Conservation (phyloP, 2,797 vertebrate species). For the Trematomus bernacchii region DNA sequence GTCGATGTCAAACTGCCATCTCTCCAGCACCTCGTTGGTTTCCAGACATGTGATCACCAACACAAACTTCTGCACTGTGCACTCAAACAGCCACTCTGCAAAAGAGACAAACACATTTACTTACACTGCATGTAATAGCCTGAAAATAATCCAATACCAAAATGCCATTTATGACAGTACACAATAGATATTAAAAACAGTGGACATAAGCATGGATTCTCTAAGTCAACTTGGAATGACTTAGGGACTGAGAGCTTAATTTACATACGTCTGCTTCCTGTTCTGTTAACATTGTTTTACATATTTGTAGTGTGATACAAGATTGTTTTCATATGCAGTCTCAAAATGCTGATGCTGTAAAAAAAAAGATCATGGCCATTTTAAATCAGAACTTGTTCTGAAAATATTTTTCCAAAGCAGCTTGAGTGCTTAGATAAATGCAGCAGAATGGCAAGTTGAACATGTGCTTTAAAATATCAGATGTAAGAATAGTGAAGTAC, state of each 20-base stretch:
- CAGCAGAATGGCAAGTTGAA: no score
- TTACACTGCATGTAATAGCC: background rate
- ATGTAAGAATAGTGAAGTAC: no score
- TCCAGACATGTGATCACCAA: constrained; percentile 94
- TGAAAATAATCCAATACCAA: background rate
- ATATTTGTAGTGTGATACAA: background rate
- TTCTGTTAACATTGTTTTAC: background rate
- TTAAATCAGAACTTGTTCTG: no score
- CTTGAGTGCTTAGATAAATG: no score
- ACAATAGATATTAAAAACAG: background rate
- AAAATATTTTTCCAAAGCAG: no score
- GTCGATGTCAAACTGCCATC: constrained; percentile 98
- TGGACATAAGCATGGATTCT: background rate
- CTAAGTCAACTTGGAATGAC: background rate
- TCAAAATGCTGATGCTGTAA: background rate
- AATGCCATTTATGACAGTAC: background rate
- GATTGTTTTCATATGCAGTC: no score
- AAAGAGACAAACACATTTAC: constrained; percentile 4
- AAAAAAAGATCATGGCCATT: no score
- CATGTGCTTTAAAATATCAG: no score
- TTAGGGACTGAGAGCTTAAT: background rate
- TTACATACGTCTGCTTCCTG: background rate
- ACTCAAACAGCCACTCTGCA: constrained; percentile 94
- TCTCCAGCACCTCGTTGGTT: constrained; percentile 92
- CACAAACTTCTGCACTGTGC: constrained; percentile 95